Conservation (phyloP, 2,113 vertebrate species). For the Periophthalmodon schlosseri region DNA sequence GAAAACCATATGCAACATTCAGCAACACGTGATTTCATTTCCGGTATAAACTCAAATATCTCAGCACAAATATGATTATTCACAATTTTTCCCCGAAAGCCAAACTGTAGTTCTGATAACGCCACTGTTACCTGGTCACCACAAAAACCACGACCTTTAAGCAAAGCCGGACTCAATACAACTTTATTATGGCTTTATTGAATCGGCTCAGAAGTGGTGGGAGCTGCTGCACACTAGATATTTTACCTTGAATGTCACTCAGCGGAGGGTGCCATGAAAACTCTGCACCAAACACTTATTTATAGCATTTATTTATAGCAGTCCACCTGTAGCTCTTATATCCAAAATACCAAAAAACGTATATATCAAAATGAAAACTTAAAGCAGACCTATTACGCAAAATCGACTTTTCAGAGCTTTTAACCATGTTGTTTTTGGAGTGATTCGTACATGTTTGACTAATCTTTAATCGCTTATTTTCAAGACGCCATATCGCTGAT, state of each 20-base stretch:
- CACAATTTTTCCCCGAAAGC: not conserved
- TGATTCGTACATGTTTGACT: no score
- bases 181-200: conserved; percentile 68
- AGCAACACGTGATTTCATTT: not conserved
- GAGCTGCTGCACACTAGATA: conserved; percentile 46
- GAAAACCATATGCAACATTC: not conserved
- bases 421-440: no score
- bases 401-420: no score
- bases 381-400: no score
- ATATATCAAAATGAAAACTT: no score
- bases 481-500: no score
- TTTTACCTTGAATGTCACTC: conserved; percentile 66
- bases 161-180: conserved; percentile 52
- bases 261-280: conserved; percentile 56
- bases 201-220: conserved; percentile 43
- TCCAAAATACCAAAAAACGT: not conserved
- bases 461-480: no score
- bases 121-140: conserved; percentile 28
- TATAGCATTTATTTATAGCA: not conserved
- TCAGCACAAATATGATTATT: not conserved
- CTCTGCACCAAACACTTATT: conserved; percentile 48
- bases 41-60: not conserved
- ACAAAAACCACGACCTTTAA: conserved; percentile 62
- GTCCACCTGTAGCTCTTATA: conserved; percentile 28
- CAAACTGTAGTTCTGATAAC: conserved; percentile 39